Evolutionary conservation across 2,888 invertebrate species (phyloP), one percentile per base, ranked within the genome.

Genomic region (Tiliacea aurago): DNA sequence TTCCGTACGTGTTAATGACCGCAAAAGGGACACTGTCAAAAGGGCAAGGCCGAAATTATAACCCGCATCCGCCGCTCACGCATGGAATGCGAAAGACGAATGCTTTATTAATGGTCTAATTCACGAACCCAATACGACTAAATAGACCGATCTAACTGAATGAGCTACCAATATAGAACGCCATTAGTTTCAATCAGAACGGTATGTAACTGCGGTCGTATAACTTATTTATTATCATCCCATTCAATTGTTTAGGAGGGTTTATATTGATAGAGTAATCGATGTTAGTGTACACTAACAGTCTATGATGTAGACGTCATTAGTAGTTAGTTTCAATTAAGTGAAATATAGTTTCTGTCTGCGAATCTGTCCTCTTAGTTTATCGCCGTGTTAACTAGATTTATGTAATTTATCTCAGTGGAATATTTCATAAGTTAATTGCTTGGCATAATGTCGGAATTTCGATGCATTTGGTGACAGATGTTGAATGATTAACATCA

Each of bases 131-230:
- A 58, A 80, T 74, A 58, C 69, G 70, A 78, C 79, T 82, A 81
- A 84, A 85, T 82, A 82, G 81, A 78, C 73, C 72, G 59, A 76
- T 75, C 63, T 74, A 70, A 78, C 74, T 78, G 85, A 87, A 86
- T 82, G 80, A 83, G 68, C 76, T 47, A 80, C 79, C 84, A 76
- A 78, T 80, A 75, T 74, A 76, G 73, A 69, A 80, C 53, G 63
- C 88, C 87, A 91, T 93, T 92, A 91, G 89, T 90, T 88, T 88
- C 90, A 91, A 93, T 93, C 89, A 91, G 85, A 85, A 84, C 86
- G 75, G 81, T 84, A 84, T 86, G 84, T 86, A 78, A 82, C 86
- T 86, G 82, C 80, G 84, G 81, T 83, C 82, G 85, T 89, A 91
- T 93, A 90, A 92, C 91, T 92, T 84, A 86, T 89, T 91, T 88